A percentile compares a stretch with the other conserved stretches of the same genome.
Conservation (phyloP, 2,113 vertebrate species). For the Pedetes capensis region DNA sequence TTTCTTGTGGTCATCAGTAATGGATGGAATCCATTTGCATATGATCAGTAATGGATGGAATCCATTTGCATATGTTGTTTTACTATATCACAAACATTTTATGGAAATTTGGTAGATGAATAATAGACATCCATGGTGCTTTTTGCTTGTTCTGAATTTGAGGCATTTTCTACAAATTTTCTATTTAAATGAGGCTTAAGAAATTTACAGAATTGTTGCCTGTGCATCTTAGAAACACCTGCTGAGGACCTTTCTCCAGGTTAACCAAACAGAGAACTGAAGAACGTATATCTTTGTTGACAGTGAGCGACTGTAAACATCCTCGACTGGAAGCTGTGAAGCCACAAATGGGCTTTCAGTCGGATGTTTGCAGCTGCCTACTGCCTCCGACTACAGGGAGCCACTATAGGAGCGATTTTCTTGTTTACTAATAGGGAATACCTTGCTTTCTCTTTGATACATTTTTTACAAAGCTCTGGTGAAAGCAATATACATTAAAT, state of each 20-base stretch:
- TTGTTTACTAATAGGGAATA: constrained; percentile 58
- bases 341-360: constrained; percentile 94
- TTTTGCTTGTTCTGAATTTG: constrained; percentile 26
- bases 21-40: background rate
- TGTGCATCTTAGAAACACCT: constrained; percentile 66
- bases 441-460: constrained; percentile 48
- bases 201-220: background rate
- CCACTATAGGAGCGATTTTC: constrained; percentile 64
- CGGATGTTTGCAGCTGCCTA: constrained; percentile 99
- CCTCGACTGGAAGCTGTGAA: constrained; percentile 99
- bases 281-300: constrained; percentile 80
- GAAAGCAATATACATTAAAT: background rate
- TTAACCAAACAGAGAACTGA: constrained; percentile 74
- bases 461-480: constrained; percentile 12
- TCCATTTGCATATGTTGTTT: background rate
- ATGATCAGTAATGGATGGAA: background rate
- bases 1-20: constrained; percentile 1
- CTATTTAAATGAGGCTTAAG: background rate
- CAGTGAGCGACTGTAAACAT: constrained; percentile 98
- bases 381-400: constrained; percentile 90
- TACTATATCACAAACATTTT: background rate
- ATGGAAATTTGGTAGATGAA: background rate
- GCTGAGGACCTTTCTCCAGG: constrained; percentile 57
- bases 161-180: constrained; percentile 30
- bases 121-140: background rate